Evolutionary conservation across 2,888 invertebrate genomes (phyloP).

Genomic region (Leucophenga montana): DNA sequence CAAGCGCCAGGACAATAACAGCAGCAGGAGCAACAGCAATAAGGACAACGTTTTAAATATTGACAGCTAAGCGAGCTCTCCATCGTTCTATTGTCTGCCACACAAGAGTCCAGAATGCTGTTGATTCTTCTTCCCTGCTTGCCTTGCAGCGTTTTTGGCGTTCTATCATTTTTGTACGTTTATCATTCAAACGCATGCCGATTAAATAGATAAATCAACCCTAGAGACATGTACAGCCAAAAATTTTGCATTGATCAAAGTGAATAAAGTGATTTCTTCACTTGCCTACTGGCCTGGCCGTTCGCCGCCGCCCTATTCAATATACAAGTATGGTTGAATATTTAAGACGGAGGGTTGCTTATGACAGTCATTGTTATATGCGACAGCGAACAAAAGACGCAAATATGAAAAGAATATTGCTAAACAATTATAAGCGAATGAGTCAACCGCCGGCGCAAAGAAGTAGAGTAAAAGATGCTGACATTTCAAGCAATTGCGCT

Average conservation of each 20-base stretch:
- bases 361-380: constrained; percentile 15
- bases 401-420: constrained; percentile 4
- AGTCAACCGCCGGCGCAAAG: background rate
- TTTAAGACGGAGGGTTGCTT: constrained; percentile 10
- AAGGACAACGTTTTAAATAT: constrained; percentile 65
- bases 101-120: constrained; percentile 8
- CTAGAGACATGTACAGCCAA: constrained; percentile 59
- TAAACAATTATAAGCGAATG: constrained; percentile 4
- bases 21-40: constrained; percentile 37
- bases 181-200: constrained; percentile 40
- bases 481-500: constrained; percentile 56
- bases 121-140: background rate
- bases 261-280: constrained; percentile 23
- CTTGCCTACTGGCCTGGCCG: too few species aligned
- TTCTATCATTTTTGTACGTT: background rate
- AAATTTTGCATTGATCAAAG: constrained; percentile 63
- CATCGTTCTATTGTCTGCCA: background rate
- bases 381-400: background rate
- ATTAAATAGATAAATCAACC: constrained; percentile 69
- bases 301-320: too few species aligned
- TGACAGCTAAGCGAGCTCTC: constrained; percentile 49
- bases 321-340: too few species aligned
- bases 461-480: constrained; percentile 2
- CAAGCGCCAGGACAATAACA: constrained; percentile 16
- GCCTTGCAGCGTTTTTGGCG: background rate